Evolutionary conservation across 2,113 vertebrate species (phyloP).

Genomic region (Cariama cristata): DNA sequence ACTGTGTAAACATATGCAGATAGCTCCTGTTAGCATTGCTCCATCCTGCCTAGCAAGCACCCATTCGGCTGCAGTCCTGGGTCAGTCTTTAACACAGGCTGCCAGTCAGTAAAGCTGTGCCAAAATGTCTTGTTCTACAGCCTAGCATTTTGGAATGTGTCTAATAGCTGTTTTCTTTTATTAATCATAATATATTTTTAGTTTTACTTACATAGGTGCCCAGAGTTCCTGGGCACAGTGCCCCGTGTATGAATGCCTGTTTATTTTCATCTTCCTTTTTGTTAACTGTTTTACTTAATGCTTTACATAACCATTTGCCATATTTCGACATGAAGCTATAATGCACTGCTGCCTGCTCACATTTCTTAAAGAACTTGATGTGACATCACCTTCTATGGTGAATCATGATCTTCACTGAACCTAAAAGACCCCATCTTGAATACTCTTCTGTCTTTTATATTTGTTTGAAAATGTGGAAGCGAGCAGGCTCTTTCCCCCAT

Average conservation of each 20-base stretch:
- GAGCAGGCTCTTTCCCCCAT: background rate
- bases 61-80: background rate
- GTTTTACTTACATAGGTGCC: conserved; percentile 64
- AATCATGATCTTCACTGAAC: conserved; percentile 29
- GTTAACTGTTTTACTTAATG: conserved; percentile 44
- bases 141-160: conserved; percentile 49
- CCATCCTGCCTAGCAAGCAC: background rate
- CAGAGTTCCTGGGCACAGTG: conserved; percentile 53
- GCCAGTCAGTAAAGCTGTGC: conserved; percentile 23
- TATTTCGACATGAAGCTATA: conserved; percentile 2
- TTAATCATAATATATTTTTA: conserved; percentile 69
- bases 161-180: conserved; percentile 64
- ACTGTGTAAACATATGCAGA: background rate
- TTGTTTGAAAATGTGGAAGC: conserved; percentile 30
- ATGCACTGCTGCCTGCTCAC: background rate
- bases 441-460: background rate
- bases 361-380: conserved; percentile 29
- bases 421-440: background rate
- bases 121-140: conserved; percentile 64
- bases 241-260: conserved; percentile 28
- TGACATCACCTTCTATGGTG: background rate
- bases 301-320: conserved; percentile 40
- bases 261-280: conserved; percentile 64
- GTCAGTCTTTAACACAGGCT: background rate
- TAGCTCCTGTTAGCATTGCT: background rate